Conservation (phyloP, 2,888 invertebrate genomes). For the Lochmaea capreae region DNA sequence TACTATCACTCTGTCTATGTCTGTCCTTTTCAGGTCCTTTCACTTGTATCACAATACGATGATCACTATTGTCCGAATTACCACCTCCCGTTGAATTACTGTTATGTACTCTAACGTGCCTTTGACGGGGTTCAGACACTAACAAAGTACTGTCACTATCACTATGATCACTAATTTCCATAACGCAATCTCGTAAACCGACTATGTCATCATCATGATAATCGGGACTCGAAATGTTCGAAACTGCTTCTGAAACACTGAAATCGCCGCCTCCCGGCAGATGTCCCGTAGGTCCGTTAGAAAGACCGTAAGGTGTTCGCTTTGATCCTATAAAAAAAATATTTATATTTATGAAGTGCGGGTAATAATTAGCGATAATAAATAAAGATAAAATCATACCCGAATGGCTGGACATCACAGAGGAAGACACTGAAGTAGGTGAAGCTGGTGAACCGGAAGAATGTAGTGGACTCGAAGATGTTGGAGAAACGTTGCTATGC, state of each 20-base stretch:
- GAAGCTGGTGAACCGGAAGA: conserved; percentile 75
- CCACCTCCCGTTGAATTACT: conserved; percentile 57
- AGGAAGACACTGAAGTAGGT: conserved; percentile 89
- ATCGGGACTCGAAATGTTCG: conserved; percentile 91
- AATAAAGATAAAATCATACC: conserved; percentile 56
- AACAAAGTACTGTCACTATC: conserved; percentile 90
- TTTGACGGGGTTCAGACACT: conserved; percentile 80
- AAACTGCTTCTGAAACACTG: conserved; percentile 87
- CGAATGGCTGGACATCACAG: conserved; percentile 84
- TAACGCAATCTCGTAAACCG: conserved; percentile 84
- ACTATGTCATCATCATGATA: conserved; percentile 89
- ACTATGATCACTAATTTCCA: conserved; percentile 90
- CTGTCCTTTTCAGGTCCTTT: conserved; percentile 70
- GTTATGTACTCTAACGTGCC: conserved; percentile 45
- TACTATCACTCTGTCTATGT: conserved; percentile 53
- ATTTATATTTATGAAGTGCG: not conserved
- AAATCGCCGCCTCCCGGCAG: conserved; percentile 67
- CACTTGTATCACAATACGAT: conserved; percentile 88
- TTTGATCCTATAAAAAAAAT: conserved; percentile 64
- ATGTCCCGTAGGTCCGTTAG: conserved; percentile 58
- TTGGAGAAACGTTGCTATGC: conserved; percentile 77
- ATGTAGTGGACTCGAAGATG: conserved; percentile 80
- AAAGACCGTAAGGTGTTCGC: conserved; percentile 68
- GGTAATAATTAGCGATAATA: too few relatives aligned
- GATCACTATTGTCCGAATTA: conserved; percentile 70